Base-by-base conservation (phyloP, 2,888 invertebrate species). In the Ornithoptera priamus region DNA sequence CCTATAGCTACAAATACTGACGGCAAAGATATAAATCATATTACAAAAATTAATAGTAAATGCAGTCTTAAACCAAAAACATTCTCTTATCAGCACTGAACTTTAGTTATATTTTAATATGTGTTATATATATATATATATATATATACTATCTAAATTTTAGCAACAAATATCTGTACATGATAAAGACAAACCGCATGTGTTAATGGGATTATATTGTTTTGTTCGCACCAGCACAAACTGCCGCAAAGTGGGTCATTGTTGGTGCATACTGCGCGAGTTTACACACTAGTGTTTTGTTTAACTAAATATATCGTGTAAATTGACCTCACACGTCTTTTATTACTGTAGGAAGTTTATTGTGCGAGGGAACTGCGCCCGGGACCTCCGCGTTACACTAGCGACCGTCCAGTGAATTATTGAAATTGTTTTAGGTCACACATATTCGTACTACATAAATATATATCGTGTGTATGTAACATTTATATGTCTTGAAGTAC, bases 161-260 rank as follows among this genome's bases (percentile, higher is more conserved):
- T 73, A 75, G 72, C 77, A 77, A 77, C 78, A 75, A 77, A 79
- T 74, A 78, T 69, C 63, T 73, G 71, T 64, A 67, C 62, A 73
- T 78, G 82, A 83, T 83, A 83, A 81, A 85, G 81, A 82, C 80
- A 79, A 79, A 83, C 78, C 72, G 76, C 74, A 71, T 75, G 71
- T 71, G 77, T 76, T 81, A 81, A 84, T 82, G 75, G 81, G 77
- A 78, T 80, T 76, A 80, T 79, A 81, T 84, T 83, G 83, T 82
- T 81, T 81, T 78, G 78, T 75, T 80, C 78, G 73, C 75, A 80
- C 77, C 77, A 72, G 80, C 78, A 77, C 78, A 77, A 78, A 74
- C 72, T 62, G 39, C 72, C 68, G 65, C 72, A 72, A 79, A 77
- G 73, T 81, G 73, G 79, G 81, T 81, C 81, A 80, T 72, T 73